Conservation (phyloP, 2,113 vertebrate species). For the Eolophus roseicapilla region DNA sequence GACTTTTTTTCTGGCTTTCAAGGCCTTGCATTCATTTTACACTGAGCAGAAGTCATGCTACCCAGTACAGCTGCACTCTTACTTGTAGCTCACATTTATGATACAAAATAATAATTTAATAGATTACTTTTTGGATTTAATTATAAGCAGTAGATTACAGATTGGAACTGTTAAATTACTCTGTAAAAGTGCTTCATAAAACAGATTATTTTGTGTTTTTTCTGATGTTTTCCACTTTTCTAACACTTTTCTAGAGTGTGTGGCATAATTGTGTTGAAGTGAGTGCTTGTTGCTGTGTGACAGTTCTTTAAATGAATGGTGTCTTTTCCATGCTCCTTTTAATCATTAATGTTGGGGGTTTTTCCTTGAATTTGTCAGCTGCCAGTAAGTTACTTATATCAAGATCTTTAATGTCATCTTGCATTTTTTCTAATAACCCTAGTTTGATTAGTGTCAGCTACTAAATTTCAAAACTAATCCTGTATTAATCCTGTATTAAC, state of each 20-base stretch:
- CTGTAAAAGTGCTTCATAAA: background rate
- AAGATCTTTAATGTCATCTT: background rate
- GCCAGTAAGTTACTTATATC: background rate
- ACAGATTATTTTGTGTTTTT: background rate
- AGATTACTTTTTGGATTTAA: background rate
- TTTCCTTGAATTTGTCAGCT: background rate
- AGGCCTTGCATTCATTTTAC: background rate
- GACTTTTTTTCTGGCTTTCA: background rate
- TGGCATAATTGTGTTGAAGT: background rate
- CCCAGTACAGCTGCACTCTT: conserved; percentile 2
- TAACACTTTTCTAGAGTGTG: background rate
- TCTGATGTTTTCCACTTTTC: background rate
- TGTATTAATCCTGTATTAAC: background rate
- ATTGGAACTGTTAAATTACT: background rate
- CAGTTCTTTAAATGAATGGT: background rate
- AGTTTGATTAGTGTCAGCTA: background rate
- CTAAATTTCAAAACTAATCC: background rate
- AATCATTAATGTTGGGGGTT: background rate
- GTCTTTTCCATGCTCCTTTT: background rate
- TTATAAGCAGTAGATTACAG: background rate
- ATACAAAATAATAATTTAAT: background rate
- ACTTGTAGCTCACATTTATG: background rate
- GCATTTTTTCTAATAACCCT: background rate
- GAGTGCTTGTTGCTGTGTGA: background rate
- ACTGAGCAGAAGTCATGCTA: background rate